phyloP scores from a whole-genome alignment of 2,113 vertebrate species.

The Catagonus wagneri region DNA sequence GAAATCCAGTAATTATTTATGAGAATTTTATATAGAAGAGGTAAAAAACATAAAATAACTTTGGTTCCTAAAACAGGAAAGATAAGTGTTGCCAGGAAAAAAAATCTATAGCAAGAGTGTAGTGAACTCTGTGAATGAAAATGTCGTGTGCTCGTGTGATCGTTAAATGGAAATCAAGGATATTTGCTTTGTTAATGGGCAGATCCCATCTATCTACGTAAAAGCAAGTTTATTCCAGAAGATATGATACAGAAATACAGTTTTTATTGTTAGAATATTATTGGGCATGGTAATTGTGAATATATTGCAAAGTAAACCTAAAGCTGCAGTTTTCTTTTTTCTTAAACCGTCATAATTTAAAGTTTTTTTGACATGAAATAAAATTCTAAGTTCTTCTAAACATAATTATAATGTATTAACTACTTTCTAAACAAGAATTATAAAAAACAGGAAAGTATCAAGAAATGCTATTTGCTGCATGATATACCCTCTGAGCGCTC shows the following conservation, averaged over 20 bases:
- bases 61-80: constrained; percentile 69
- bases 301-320: not conserved
- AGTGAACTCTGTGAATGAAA: constrained; percentile 38
- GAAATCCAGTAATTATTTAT: constrained; percentile 48
- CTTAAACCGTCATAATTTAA: not conserved
- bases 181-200: constrained; percentile 34
- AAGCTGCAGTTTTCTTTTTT: not conserved
- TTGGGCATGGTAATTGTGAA: not conserved
- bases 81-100: constrained; percentile 54
- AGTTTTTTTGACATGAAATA: not conserved
- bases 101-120: constrained; percentile 42
- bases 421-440: constrained; percentile 28
- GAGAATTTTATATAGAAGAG: constrained; percentile 43
- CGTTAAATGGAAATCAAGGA: not conserved
- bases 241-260: not conserved
- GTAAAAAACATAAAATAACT: constrained; percentile 46
- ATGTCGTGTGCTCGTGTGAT: not conserved
- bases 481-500: not conserved
- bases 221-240: constrained; percentile 24
- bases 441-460: not conserved
- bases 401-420: constrained; percentile 3
- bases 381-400: not conserved
- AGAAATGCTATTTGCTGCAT: not conserved
- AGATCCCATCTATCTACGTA: not conserved
- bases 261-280: not conserved